Percentiles rank a stretch among this genome's conserved stretches.
These are phyloP conservation scores for Delphinapterus leucas DNA, from an alignment of 2,113 vertebrate species.

Conservation along the genomic window DNA sequence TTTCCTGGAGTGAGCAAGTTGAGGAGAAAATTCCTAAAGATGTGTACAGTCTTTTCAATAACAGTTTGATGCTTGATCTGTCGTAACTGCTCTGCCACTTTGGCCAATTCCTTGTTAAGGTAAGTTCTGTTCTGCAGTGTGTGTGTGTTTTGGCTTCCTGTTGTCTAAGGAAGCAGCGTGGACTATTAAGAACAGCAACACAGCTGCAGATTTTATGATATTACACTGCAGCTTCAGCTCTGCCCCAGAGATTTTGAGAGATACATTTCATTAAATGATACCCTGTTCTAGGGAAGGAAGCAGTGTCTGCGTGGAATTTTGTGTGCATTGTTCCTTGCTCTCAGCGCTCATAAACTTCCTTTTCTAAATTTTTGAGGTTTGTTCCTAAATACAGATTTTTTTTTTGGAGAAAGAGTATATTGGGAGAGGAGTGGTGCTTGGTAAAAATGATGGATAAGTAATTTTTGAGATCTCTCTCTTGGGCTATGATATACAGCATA, in stretches of 20 bases:
- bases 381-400: not conserved
- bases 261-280: not conserved
- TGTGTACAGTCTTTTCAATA: not conserved
- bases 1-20: not conserved
- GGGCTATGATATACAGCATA: not conserved
- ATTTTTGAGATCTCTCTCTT: constrained; percentile 27
- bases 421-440: not conserved
- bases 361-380: constrained; percentile 30
- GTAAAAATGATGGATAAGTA: constrained; percentile 4
- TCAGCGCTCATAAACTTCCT: not conserved
- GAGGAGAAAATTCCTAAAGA: not conserved
- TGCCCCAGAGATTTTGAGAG: constrained; percentile 12
- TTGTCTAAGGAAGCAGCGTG: not conserved
- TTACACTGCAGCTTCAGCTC: not conserved
- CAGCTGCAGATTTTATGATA: constrained; percentile 37
- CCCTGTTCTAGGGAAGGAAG: not conserved
- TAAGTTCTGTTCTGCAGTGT: constrained; percentile 9
- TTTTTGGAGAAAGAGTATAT: not conserved
- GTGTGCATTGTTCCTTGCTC: not conserved
- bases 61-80: not conserved
- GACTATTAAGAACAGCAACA: not conserved
- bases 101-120: not conserved
- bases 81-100: not conserved
- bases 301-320: not conserved
- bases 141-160: constrained; percentile 30